phyloP scores from a whole-genome alignment of 1,140 invertebrate genomes.

The Alviniconcha marisindica region DNA sequence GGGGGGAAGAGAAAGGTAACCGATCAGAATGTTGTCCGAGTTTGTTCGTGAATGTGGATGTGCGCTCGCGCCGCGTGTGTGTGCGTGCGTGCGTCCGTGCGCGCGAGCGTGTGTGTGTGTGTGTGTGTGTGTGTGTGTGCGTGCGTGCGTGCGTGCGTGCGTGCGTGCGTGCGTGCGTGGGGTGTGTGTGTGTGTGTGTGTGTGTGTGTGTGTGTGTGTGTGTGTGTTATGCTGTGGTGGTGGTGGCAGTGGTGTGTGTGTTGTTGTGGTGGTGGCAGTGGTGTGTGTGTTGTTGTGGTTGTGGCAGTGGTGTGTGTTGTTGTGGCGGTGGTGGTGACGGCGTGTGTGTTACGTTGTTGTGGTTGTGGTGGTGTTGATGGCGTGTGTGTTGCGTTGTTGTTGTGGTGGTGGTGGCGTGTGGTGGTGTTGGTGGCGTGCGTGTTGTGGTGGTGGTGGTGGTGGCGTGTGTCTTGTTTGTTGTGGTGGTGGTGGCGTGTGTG shows the following conservation, averaged over 20 bases:
- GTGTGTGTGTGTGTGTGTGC: background rate
- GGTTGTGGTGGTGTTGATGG: background rate
- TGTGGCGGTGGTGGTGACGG: background rate
- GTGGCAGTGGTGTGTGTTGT: background rate
- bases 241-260: no score
- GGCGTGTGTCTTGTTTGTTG: no score
- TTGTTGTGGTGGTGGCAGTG: background rate
- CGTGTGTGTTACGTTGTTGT: background rate
- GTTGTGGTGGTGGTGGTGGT: no score
- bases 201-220: no score
- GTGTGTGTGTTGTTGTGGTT: background rate
- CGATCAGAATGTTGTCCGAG: background rate
- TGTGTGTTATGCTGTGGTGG: no score
- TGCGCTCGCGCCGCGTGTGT: background rate
- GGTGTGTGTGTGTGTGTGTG: background rate
- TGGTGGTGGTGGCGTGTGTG: no score
- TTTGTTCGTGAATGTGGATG: background rate
- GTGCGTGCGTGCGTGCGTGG: background rate
- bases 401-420: no score
- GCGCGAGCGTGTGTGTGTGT: background rate
- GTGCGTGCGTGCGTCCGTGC: conserved; percentile 9
- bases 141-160: background rate
- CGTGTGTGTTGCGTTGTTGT: no score
- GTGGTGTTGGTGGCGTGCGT: no score
- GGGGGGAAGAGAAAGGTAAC: background rate